Conservation (phyloP, 2,797 vertebrate species). For the Tarsius wallacei region DNA sequence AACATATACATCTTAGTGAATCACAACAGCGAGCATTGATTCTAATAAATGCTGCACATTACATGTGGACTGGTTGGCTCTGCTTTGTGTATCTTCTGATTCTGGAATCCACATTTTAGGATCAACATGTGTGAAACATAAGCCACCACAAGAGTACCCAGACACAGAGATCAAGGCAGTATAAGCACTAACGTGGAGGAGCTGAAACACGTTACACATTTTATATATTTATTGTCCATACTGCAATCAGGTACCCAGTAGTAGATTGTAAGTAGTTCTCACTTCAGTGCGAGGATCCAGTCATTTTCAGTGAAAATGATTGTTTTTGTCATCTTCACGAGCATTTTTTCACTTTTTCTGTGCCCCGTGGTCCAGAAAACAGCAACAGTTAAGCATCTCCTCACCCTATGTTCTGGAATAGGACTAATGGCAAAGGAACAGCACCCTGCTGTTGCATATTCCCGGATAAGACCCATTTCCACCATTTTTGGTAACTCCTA, state of each 20-base stretch:
- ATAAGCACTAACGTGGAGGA: neutral
- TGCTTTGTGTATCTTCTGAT: neutral
- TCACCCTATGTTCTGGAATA: neutral
- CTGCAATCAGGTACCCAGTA: neutral
- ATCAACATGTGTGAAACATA: neutral
- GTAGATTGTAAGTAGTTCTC: neutral
- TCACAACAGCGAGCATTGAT: too few species aligned
- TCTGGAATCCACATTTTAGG: neutral
- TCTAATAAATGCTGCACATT: too few species aligned
- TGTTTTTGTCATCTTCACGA: neutral
- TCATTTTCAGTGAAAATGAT: neutral
- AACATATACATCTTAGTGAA: too few species aligned
- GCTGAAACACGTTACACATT: rapidly evolving
- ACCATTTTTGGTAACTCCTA: too few species aligned
- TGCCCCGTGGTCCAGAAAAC: neutral
- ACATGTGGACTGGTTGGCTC: too few species aligned
- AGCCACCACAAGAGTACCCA: neutral
- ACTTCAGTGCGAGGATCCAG: neutral
- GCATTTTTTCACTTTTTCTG: neutral
- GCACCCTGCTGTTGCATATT: neutral
- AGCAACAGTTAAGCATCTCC: neutral
- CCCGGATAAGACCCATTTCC: neutral
- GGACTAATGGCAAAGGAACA: neutral
- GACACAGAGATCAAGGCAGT: neutral
- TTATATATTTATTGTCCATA: neutral